Evolutionary conservation across 2,797 vertebrate genomes (phyloP).

Genomic region (Melanotaenia parkinsoni): DNA sequence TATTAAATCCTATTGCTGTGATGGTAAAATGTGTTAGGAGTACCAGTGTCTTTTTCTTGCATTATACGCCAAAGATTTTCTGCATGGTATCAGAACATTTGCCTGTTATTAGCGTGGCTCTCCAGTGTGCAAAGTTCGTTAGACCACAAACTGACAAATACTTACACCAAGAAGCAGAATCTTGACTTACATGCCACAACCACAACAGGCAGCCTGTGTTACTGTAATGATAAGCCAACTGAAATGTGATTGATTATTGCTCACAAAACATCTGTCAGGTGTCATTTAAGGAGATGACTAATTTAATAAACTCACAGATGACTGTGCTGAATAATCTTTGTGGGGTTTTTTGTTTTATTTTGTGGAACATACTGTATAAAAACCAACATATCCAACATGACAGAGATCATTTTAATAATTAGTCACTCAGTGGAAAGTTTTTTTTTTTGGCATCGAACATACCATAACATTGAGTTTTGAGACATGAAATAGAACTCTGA

Average conservation of each 20-base stretch:
- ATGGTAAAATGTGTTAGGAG: background rate
- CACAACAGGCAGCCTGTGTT: constrained; percentile 72
- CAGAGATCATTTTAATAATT: background rate
- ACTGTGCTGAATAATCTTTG: constrained; percentile 18
- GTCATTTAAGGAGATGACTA: constrained; percentile 36
- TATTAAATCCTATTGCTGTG: background rate
- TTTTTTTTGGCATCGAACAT: background rate
- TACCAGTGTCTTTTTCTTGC: background rate
- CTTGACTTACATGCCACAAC: constrained; percentile 69
- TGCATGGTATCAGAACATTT: background rate
- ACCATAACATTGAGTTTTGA: too few relatives aligned
- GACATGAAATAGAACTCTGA: too few relatives aligned
- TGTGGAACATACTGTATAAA: background rate
- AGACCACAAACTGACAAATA: constrained; percentile 81
- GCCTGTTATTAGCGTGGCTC: constrained; percentile 55
- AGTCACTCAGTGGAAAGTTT: background rate
- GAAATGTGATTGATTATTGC: constrained; percentile 60
- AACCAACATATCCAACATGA: too few relatives aligned
- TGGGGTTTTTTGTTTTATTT: background rate
- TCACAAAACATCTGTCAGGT: constrained; percentile 67
- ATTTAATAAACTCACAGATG: constrained; percentile 43
- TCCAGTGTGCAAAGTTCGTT: constrained; percentile 66
- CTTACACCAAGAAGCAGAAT: constrained; percentile 70
- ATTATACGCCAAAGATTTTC: background rate
- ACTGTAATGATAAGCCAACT: constrained; percentile 81